Evolutionary conservation across 2,888 invertebrate genomes (phyloP).

Genomic region (Baccha elongata): DNA sequence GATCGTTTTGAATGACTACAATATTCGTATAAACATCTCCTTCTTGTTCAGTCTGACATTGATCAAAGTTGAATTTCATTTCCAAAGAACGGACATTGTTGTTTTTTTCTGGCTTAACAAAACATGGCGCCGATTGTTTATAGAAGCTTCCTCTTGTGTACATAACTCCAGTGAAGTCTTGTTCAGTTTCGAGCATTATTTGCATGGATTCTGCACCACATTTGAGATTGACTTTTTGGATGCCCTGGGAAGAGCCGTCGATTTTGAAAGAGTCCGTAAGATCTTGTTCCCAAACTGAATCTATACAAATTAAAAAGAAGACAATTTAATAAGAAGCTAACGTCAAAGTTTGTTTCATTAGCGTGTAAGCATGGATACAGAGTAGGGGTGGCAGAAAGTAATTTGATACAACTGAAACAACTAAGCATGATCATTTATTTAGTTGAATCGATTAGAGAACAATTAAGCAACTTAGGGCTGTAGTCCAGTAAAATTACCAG

Average conservation of each 20-base stretch:
- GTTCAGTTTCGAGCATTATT: slow-evolving; percentile 83
- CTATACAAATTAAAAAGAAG: slow-evolving; percentile 73
- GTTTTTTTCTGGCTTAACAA: slow-evolving; percentile 82
- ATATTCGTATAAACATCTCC: slow-evolving; percentile 85
- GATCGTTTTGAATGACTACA: slow-evolving; percentile 87
- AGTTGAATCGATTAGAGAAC: too few species aligned
- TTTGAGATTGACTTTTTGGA: slow-evolving; percentile 84
- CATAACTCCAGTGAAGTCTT: slow-evolving; percentile 85
- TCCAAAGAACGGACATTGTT: slow-evolving; percentile 82
- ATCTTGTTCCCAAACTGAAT: slow-evolving; percentile 83
- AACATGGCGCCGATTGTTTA: slow-evolving; percentile 84
- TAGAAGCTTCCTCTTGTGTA: slow-evolving; percentile 86
- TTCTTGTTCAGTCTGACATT: slow-evolving; percentile 84
- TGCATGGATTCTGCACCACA: slow-evolving; percentile 85
- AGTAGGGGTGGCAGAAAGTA: too few species aligned
- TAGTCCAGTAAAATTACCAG: too few species aligned
- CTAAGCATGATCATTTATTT: too few species aligned
- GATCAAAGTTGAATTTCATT: slow-evolving; percentile 84
- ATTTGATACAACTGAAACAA: too few species aligned
- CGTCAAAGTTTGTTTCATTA: too few species aligned
- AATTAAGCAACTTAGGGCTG: too few species aligned
- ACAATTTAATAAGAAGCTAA: neutral
- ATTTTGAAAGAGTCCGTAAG: slow-evolving; percentile 84
- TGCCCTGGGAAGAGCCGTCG: slow-evolving; percentile 84
- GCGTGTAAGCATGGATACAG: too few species aligned